Percentiles rank a stretch among this genome's conserved stretches.
phyloP scores from a whole-genome alignment of 2,113 vertebrate genomes.

The Eublepharis macularius region DNA sequence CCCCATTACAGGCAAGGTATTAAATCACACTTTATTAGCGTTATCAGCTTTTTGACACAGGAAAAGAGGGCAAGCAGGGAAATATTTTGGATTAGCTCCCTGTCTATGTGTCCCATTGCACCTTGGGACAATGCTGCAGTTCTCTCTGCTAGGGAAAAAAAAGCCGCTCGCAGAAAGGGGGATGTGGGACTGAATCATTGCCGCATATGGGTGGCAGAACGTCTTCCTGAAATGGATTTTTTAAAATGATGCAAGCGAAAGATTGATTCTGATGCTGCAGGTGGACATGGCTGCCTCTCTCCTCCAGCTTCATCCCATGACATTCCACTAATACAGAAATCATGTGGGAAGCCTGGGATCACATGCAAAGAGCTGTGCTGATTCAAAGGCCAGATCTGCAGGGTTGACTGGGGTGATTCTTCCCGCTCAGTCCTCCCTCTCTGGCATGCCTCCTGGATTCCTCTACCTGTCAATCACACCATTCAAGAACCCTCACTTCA shows the following conservation, averaged over 20 bases:
- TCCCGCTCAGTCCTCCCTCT: neutral
- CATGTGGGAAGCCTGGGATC: no score
- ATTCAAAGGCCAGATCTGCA: neutral
- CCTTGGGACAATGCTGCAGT: neutral
- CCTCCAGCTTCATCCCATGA: neutral
- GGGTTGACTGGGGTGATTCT: neutral
- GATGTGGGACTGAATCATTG: neutral
- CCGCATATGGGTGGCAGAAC: neutral
- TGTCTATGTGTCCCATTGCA: neutral
- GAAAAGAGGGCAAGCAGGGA: neutral
- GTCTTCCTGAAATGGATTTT: neutral
- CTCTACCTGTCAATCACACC: neutral
- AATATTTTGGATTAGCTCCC: constrained; percentile 4
- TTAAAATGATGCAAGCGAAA: neutral
- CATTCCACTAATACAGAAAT: no score
- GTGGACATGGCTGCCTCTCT: neutral
- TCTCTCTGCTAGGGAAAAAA: neutral
- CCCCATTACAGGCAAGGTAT: constrained; percentile 11
- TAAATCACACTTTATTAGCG: constrained; percentile 15
- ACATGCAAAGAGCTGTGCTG: neutral
- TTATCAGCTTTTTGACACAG: constrained; percentile 18
- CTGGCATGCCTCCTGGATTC: neutral
- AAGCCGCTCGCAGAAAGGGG: neutral
- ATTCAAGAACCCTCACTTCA: neutral
- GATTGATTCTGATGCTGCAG: neutral